A percentile compares a stretch with the other conserved stretches of the same genome.
phyloP scores from a whole-genome alignment of 2,888 invertebrate genomes.

The Fragum fragum region DNA sequence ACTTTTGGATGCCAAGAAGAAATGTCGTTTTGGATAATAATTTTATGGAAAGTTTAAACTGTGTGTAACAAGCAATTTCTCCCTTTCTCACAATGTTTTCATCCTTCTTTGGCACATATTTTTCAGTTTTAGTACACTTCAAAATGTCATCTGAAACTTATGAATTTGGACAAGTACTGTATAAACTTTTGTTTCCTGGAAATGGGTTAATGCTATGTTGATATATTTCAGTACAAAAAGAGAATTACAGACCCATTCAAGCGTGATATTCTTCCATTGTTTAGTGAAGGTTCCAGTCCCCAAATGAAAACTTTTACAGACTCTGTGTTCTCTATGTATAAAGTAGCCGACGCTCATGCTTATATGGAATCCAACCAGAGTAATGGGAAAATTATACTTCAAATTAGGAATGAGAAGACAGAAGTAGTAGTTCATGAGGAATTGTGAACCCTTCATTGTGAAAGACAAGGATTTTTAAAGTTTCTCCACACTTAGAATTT shows the following conservation, averaged over 20 bases:
- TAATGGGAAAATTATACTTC: conserved; percentile 85
- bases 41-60: no score
- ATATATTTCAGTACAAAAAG: conserved; percentile 86
- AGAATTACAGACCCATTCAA: conserved; percentile 80
- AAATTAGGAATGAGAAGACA: conserved; percentile 69
- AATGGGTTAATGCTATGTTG: no score
- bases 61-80: no score
- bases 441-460: conserved; percentile 26
- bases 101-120: no score
- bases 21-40: no score
- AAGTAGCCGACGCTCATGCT: conserved; percentile 83
- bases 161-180: no score
- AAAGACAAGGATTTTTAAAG: background rate
- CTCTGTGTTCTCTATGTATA: conserved; percentile 77
- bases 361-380: conserved; percentile 85
- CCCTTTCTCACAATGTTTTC: no score
- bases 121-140: no score
- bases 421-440: conserved; percentile 70
- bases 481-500: background rate
- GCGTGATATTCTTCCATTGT: conserved; percentile 74
- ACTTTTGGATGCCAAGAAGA: no score
- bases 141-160: no score
- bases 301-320: conserved; percentile 81
- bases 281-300: conserved; percentile 72
- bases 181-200: no score